phyloP scores from a whole-genome alignment of 2,888 invertebrate species.

The Drosophila testacea region DNA sequence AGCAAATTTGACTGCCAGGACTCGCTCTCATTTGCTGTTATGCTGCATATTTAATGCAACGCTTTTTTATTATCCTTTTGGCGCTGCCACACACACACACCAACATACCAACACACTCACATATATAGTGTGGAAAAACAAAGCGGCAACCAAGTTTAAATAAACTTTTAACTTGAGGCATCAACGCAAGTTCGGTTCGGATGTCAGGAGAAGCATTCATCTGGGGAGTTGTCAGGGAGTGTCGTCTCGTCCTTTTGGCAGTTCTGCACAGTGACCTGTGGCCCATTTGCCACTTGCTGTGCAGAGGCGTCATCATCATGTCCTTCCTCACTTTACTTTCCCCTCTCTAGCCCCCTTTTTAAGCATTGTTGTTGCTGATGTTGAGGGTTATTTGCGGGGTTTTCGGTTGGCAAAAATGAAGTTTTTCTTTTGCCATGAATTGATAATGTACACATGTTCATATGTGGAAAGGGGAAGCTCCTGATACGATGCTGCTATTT shows the following conservation, averaged over 20 bases:
- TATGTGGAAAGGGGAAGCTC: conserved; percentile 41
- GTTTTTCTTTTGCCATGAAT: conserved; percentile 79
- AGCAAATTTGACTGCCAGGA: conserved; percentile 36
- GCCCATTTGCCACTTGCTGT: conserved; percentile 70
- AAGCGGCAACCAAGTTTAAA: conserved; percentile 69
- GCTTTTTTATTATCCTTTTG: conserved; percentile 70
- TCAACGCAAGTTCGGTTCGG: conserved; percentile 71
- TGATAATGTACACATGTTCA: conserved; percentile 80
- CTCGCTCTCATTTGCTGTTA: conserved; percentile 63
- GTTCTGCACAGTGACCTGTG: conserved; percentile 58
- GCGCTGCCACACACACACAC: conserved; percentile 1
- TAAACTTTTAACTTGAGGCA: conserved; percentile 77
- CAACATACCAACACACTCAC: too few relatives aligned
- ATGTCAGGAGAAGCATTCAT: conserved; percentile 64
- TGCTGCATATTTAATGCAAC: conserved; percentile 76
- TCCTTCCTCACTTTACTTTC: not conserved
- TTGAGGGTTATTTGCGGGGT: conserved; percentile 26
- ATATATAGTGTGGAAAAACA: conserved; percentile 23
- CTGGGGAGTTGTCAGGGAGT: conserved; percentile 78
- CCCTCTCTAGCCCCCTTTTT: too few relatives aligned
- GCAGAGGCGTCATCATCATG: conserved; percentile 73
- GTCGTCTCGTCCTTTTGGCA: conserved; percentile 36
- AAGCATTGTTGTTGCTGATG: conserved; percentile 7
- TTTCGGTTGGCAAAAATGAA: conserved; percentile 73
- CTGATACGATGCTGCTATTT: conserved; percentile 68